Percentiles rank a stretch among this genome's conserved stretches.
Conservation (phyloP, 2,113 vertebrate species). For the Labeo rohita region DNA sequence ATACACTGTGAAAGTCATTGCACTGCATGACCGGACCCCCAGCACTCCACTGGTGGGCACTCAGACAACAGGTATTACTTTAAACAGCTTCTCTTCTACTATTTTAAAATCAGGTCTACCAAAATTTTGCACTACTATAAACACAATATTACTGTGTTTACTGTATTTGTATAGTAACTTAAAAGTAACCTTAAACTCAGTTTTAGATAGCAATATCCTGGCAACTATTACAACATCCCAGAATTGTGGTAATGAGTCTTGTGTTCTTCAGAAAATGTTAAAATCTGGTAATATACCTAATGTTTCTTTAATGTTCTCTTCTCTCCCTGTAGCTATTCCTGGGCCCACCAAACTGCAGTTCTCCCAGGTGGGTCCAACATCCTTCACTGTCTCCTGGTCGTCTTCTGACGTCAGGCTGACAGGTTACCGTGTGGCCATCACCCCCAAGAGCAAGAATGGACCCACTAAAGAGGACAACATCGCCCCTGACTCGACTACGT, state of each 20-base stretch:
- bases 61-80: slow-evolving; percentile 89
- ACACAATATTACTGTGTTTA: too few species aligned
- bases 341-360: slow-evolving; percentile 89
- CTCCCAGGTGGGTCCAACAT: slow-evolving; percentile 85
- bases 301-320: neutral
- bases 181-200: too few species aligned
- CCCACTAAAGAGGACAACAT: slow-evolving; percentile 92
- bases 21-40: slow-evolving; percentile 87
- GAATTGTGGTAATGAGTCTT: neutral
- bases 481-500: slow-evolving; percentile 85
- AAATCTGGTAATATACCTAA: neutral
- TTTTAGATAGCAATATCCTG: neutral
- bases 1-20: slow-evolving; percentile 96
- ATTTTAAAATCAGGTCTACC: neutral
- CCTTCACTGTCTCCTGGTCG: slow-evolving; percentile 83
- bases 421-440: slow-evolving; percentile 91
- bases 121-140: neutral
- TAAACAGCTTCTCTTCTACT: neutral
- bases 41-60: slow-evolving; percentile 90
- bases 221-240: neutral
- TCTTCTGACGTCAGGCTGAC: slow-evolving; percentile 84
- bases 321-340: slow-evolving; percentile 81
- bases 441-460: slow-evolving; percentile 90
- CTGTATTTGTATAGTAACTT: too few species aligned
- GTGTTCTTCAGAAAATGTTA: neutral